Evolutionary conservation across 92 coral and sea anemone genomes (phyloP).

Genomic region (Zoanthus sociatus): DNA sequence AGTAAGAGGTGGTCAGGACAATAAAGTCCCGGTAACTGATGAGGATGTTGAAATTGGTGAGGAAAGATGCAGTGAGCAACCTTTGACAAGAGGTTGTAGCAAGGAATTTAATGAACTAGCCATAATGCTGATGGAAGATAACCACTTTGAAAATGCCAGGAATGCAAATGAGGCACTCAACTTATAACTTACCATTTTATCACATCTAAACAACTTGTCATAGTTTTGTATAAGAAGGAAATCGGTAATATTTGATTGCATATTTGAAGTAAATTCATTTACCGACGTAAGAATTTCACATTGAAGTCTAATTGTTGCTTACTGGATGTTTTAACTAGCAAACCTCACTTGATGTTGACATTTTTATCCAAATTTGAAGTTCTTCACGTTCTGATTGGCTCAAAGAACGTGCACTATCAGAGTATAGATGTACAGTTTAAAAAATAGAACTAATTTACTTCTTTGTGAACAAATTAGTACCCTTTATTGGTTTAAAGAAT

Average conservation of each 20-base stretch:
- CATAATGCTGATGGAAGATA: conserved; percentile 49
- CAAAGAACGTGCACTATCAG: too few species aligned
- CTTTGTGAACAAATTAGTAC: too few species aligned
- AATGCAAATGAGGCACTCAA: conserved; percentile 49
- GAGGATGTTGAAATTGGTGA: conserved; percentile 8
- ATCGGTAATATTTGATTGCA: too few species aligned
- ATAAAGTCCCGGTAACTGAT: background rate
- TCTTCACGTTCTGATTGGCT: too few species aligned
- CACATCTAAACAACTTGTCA: conserved; percentile 19
- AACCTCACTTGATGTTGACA: background rate
- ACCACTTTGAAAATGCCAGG: conserved; percentile 19
- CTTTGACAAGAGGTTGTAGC: conserved; percentile 42
- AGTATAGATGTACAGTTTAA: too few species aligned
- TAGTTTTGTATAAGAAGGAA: too few species aligned
- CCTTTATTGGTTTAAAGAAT: too few species aligned
- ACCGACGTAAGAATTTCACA: too few species aligned
- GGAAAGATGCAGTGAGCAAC: conserved; percentile 12
- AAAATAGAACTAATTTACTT: too few species aligned
- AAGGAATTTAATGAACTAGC: conserved; percentile 41
- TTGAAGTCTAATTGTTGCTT: too few species aligned
- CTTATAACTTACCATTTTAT: conserved; percentile 18
- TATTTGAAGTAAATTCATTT: too few species aligned
- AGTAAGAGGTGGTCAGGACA: background rate
- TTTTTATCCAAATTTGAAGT: conserved; percentile 1
- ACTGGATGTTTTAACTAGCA: background rate